Evolutionary conservation across 2,888 invertebrate genomes (phyloP).

Genomic region (Phalera bucephala): DNA sequence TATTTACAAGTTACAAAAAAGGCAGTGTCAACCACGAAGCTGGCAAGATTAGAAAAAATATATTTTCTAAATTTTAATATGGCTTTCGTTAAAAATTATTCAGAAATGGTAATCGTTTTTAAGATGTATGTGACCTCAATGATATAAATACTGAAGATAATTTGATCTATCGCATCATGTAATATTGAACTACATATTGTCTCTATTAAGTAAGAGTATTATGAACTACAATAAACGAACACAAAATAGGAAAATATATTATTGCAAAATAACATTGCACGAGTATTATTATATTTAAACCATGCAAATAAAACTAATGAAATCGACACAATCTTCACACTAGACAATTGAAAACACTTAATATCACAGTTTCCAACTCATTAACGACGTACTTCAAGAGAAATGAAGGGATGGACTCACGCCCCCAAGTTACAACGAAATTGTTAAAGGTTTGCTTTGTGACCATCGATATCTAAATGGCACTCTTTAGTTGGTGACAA

Average conservation of each 20-base stretch:
- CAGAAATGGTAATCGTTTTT: conserved; percentile 54
- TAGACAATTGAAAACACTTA: conserved; percentile 75
- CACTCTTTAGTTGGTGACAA: conserved; percentile 74
- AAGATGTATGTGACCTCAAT: conserved; percentile 17
- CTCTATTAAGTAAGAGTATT: conserved; percentile 40
- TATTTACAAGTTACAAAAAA: conserved; percentile 74
- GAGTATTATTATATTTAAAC: conserved; percentile 39
- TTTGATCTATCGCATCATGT: conserved; percentile 26
- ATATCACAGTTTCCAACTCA: conserved; percentile 82
- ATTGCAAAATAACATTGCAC: conserved; percentile 55
- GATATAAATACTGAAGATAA: conserved; percentile 34
- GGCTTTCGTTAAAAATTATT: conserved; percentile 67
- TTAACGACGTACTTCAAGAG: conserved; percentile 49
- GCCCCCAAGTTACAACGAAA: conserved; percentile 45
- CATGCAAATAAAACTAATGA: conserved; percentile 44
- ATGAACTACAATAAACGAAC: conserved; percentile 44
- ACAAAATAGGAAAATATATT: conserved; percentile 60
- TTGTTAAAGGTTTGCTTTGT: conserved; percentile 63
- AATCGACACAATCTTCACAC: conserved; percentile 54
- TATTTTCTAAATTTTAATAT: conserved; percentile 79
- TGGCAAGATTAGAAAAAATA: conserved; percentile 77
- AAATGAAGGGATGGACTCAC: conserved; percentile 34
- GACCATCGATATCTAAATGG: conserved; percentile 79
- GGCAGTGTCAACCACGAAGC: conserved; percentile 79
- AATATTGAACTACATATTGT: conserved; percentile 19